Evolutionary conservation across 2,888 invertebrate genomes (phyloP).

Genomic region (Embidobia sp.): DNA sequence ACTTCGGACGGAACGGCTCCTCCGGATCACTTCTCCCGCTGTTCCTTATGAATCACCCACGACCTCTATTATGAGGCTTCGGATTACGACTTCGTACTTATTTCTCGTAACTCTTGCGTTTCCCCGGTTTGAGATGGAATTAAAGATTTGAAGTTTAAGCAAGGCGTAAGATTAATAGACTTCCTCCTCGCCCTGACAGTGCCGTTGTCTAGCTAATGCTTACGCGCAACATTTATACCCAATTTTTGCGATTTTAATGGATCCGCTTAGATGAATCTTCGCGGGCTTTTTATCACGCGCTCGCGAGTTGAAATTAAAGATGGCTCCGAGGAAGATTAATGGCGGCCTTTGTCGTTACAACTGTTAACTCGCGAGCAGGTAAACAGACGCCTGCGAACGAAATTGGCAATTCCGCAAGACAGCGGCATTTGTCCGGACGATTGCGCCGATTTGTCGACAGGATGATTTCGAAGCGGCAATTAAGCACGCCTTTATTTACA

Average conservation of each 20-base stretch:
- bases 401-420: not conserved
- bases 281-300: conserved; percentile 32
- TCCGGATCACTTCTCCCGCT: conserved; percentile 7
- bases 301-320: conserved; percentile 41
- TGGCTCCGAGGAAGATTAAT: conserved; percentile 26
- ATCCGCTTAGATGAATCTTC: conserved; percentile 18
- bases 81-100: conserved; percentile 18
- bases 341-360: conserved; percentile 17
- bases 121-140: conserved; percentile 28
- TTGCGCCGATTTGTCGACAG: not conserved
- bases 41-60: conserved; percentile 46
- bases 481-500: conserved; percentile 1
- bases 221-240: conserved; percentile 33
- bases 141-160: conserved; percentile 31
- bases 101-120: conserved; percentile 12
- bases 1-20: conserved; percentile 12
- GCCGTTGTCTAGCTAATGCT: conserved; percentile 25
- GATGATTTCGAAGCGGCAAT: conserved; percentile 12
- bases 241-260: conserved; percentile 46
- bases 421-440: not conserved
- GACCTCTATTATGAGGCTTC: conserved; percentile 26
- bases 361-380: too few relatives aligned
- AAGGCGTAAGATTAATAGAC: conserved; percentile 39
- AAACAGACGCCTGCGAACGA: not conserved
- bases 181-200: too few relatives aligned